These are phyloP conservation scores for Drosophila kanekoi DNA, from an alignment of 2,888 invertebrate species.

Conservation along the genomic window DNA sequence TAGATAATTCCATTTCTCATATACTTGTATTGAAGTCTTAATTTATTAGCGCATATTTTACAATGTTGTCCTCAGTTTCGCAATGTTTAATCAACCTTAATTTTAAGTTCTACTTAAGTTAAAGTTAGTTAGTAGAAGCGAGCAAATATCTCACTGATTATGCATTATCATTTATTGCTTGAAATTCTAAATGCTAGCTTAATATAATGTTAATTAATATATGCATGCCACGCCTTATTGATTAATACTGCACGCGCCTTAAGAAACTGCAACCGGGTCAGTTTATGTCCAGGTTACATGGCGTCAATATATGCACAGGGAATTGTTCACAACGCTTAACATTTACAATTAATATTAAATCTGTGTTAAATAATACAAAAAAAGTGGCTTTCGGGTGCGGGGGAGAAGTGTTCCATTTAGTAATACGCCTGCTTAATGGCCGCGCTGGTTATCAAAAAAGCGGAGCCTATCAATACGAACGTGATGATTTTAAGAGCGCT, in stretches of 20 bases:
- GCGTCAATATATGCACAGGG: constrained; percentile 48
- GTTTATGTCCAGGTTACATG: constrained; percentile 21
- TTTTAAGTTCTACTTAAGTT: constrained; percentile 21
- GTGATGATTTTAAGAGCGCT: constrained; percentile 85
- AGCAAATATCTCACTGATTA: constrained; percentile 22
- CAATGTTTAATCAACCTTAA: constrained; percentile 18
- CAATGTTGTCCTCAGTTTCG: constrained; percentile 24
- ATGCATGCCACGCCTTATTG: constrained; percentile 46
- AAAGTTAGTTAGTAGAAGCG: constrained; percentile 29
- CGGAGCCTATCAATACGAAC: constrained; percentile 84
- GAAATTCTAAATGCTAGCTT: constrained; percentile 52
- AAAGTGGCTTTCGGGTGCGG: constrained; percentile 10
- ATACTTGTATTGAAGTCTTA: constrained; percentile 35
- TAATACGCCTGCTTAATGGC: constrained; percentile 84
- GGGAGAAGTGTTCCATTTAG: constrained; percentile 35
- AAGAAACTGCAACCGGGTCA: constrained; percentile 25
- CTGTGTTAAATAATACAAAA: constrained; percentile 18
- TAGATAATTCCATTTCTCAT: constrained; percentile 1
- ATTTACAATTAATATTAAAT: constrained; percentile 25
- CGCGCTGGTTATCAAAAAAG: constrained; percentile 84
- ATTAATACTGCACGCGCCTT: constrained; percentile 61
- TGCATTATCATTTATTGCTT: constrained; percentile 45
- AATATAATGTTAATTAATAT: constrained; percentile 32
- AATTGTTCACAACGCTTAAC: constrained; percentile 54
- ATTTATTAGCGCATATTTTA: constrained; percentile 45